Evolutionary conservation across 2,113 vertebrate species (phyloP).

Genomic region (Geococcyx californianus): DNA sequence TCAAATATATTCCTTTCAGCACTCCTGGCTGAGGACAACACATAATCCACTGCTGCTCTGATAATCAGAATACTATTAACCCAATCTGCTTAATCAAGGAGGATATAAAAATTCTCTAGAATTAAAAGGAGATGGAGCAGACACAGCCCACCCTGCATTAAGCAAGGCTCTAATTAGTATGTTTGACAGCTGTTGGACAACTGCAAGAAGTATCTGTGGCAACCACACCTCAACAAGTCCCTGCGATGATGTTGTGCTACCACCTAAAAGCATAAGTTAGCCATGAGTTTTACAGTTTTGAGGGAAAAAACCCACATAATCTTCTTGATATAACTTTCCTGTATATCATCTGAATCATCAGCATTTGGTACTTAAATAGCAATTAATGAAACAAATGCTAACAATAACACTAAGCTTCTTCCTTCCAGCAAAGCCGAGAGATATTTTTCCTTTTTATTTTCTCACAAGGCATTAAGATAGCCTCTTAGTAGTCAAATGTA

Average conservation of each 20-base stretch:
- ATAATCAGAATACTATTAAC: neutral
- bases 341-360: neutral
- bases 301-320: neutral
- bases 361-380: neutral
- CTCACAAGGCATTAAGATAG: neutral
- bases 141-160: neutral
- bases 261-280: neutral
- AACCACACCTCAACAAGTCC: accelerated
- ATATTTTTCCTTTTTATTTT: neutral
- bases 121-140: neutral
- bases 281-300: neutral
- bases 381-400: neutral
- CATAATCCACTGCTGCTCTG: neutral
- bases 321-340: neutral
- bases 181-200: neutral
- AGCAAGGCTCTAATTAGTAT: neutral
- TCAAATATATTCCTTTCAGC: neutral
- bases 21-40: neutral
- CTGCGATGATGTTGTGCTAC: neutral
- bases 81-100: neutral
- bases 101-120: neutral
- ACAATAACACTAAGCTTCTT: neutral
- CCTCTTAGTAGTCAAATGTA: neutral
- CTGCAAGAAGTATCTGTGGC: neutral
- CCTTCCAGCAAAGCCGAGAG: neutral